phyloP scores from a whole-genome alignment of 2,797 vertebrate species.

The Ctenopoma kingsleyae region DNA sequence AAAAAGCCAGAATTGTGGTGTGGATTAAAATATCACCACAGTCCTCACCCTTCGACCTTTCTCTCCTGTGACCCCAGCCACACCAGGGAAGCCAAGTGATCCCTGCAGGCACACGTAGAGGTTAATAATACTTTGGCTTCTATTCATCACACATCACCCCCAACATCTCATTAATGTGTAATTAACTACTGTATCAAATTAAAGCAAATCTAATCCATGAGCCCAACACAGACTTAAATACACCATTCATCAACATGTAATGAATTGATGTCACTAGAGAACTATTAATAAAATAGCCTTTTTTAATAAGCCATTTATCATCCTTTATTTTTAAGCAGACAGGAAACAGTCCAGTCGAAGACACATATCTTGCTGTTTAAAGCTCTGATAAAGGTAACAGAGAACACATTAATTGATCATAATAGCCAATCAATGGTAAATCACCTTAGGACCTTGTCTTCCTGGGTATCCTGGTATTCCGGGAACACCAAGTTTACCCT shows the following conservation, averaged over 20 bases:
- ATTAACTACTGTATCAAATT: constrained; percentile 84
- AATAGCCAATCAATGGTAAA: constrained; percentile 53
- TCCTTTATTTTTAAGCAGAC: constrained; percentile 78
- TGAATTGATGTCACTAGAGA: constrained; percentile 81
- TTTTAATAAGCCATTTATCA: constrained; percentile 80
- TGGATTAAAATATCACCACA: constrained; percentile 16
- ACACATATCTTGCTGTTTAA: constrained; percentile 53
- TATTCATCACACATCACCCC: constrained; percentile 77
- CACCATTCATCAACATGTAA: constrained; percentile 81
- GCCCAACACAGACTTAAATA: constrained; percentile 81
- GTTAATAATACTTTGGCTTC: constrained; percentile 78
- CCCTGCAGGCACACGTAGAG: constrained; percentile 85
- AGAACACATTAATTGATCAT: constrained; percentile 49
- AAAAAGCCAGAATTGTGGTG: constrained; percentile 19
- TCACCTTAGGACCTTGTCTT: constrained; percentile 93
- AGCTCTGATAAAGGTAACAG: constrained; percentile 37
- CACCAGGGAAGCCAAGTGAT: constrained; percentile 88
- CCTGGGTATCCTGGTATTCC: constrained; percentile 95
- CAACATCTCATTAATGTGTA: constrained; percentile 81
- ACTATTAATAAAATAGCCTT: constrained; percentile 82
- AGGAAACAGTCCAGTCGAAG: constrained; percentile 62
- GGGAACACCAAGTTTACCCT: constrained; percentile 94
- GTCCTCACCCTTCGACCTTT: constrained; percentile 93
- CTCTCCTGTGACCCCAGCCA: constrained; percentile 86
- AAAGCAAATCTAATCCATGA: constrained; percentile 78